phyloP scores from a whole-genome alignment of 2,888 invertebrate genomes.

The Furcula furcula region DNA sequence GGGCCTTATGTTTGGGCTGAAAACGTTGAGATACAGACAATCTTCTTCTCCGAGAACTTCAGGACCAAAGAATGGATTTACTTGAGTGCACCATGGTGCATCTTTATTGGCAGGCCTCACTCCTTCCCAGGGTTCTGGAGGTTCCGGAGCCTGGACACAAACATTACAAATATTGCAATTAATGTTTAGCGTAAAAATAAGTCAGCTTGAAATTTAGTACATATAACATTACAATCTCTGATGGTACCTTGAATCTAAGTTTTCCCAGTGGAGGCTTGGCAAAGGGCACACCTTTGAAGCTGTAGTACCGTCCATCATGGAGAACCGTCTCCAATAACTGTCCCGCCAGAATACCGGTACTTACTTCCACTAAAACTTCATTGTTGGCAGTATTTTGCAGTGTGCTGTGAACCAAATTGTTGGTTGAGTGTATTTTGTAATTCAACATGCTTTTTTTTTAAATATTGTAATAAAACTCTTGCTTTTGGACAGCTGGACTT shows the following conservation, averaged over 20 bases:
- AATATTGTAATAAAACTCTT: no score
- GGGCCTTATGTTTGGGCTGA: conserved; percentile 34
- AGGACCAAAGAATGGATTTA: conserved; percentile 30
- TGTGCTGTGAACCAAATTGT: conserved; percentile 1
- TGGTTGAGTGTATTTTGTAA: no score
- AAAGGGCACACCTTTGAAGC: conserved; percentile 72
- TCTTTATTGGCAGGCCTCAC: conserved; percentile 44
- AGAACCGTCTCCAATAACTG: conserved; percentile 25
- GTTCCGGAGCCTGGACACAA: conserved; percentile 41
- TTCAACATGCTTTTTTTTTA: no score
- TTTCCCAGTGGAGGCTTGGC: conserved; percentile 70
- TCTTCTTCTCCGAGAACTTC: conserved; percentile 39
- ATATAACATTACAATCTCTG: no score
- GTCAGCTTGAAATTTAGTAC: no score
- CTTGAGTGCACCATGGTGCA: conserved; percentile 48
- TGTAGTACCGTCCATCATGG: conserved; percentile 34
- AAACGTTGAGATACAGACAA: conserved; percentile 52
- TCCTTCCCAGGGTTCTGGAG: conserved; percentile 49
- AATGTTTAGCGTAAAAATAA: conserved; percentile 1
- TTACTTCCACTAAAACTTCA: conserved; percentile 32
- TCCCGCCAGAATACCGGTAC: conserved; percentile 39
- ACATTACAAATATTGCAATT: not conserved
- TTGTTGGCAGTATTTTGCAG: conserved; percentile 1
- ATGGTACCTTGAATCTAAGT: conserved; percentile 75
- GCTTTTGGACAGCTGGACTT: no score